Evolutionary conservation across 2,113 vertebrate genomes (phyloP).

Genomic region (Bostrychus sinensis): DNA sequence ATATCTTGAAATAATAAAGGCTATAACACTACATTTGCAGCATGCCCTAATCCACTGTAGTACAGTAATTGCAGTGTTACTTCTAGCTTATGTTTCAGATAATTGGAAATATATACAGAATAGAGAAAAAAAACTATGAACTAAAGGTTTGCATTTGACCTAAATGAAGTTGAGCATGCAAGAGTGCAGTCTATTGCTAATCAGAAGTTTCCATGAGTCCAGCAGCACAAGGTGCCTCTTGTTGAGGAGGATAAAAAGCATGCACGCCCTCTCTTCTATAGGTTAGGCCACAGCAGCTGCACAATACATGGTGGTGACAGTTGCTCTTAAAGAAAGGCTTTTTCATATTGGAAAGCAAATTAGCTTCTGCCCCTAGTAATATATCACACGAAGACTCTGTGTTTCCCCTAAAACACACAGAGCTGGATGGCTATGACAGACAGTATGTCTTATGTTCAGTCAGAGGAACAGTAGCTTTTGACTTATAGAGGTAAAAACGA

Average conservation of each 20-base stretch:
- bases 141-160: constrained; percentile 54
- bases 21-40: too few relatives aligned
- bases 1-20: too few relatives aligned
- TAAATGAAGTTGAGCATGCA: constrained; percentile 52
- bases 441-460: too few relatives aligned
- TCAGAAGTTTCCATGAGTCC: constrained; percentile 65
- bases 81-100: constrained; percentile 39
- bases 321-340: constrained; percentile 29
- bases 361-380: constrained; percentile 28
- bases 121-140: constrained; percentile 32
- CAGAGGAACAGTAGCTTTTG: constrained; percentile 2
- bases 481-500: background rate
- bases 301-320: constrained; percentile 56
- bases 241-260: constrained; percentile 55
- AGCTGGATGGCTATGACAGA: constrained; percentile 1
- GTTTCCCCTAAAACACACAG: background rate
- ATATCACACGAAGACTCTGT: constrained; percentile 8
- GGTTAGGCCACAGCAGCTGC: constrained; percentile 42
- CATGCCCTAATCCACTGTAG: background rate
- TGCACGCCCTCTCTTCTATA: constrained; percentile 41
- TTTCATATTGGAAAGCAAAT: constrained; percentile 40
- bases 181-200: constrained; percentile 54
- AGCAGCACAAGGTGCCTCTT: constrained; percentile 69
- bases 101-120: constrained; percentile 46
- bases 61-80: constrained; percentile 31